phyloP scores from a whole-genome alignment of 2,113 vertebrate genomes.

The Todiramphus saurophagus region DNA sequence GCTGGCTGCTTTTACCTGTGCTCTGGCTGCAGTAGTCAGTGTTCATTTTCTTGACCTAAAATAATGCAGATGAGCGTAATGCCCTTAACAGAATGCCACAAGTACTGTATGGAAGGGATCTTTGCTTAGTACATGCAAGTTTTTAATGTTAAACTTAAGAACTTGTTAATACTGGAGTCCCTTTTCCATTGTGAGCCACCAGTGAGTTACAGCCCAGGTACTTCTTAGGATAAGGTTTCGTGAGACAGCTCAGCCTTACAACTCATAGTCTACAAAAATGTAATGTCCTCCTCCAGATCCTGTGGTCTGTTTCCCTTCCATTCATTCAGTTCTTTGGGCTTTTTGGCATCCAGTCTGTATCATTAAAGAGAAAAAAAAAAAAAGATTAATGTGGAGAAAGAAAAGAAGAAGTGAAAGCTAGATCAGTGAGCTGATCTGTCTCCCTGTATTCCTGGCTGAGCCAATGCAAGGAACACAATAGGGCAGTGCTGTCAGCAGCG shows the following conservation, averaged over 20 bases:
- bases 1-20: neutral
- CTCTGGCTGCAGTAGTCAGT: neutral
- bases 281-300: neutral
- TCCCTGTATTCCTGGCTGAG: neutral
- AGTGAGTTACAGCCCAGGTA: neutral
- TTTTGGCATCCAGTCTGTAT: neutral
- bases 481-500: neutral
- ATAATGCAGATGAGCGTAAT: neutral
- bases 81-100: neutral
- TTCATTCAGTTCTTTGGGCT: neutral
- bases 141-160: neutral
- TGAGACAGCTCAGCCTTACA: neutral
- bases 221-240: neutral
- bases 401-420: neutral
- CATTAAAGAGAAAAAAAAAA: neutral
- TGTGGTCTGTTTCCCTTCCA: neutral
- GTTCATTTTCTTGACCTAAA: neutral
- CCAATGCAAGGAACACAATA: rapidly evolving
- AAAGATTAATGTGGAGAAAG: neutral
- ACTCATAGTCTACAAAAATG: neutral
- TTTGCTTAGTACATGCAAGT: neutral
- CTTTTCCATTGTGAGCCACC: neutral
- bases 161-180: neutral
- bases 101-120: neutral
- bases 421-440: neutral